A percentile compares a stretch with the other conserved stretches of the same genome.
These are phyloP conservation scores for Selene dorsalis DNA, from an alignment of 2,797 vertebrate genomes.

Conservation along the genomic window DNA sequence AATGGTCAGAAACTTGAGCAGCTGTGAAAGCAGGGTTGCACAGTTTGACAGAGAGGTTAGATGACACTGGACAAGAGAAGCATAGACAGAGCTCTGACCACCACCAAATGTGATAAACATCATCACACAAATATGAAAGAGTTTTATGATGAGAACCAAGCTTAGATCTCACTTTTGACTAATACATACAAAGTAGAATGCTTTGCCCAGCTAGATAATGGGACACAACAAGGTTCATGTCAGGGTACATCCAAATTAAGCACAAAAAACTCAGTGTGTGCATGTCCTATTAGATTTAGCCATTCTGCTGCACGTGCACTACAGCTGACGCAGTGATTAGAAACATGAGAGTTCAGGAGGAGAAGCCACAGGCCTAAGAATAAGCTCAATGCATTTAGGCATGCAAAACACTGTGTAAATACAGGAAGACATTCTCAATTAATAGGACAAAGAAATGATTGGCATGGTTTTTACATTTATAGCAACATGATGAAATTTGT, in stretches of 20 bases:
- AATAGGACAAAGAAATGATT: neutral
- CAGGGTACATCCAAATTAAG: conserved; percentile 8
- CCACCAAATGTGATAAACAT: conserved; percentile 22
- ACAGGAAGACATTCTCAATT: neutral
- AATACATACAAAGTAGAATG: neutral
- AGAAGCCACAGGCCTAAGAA: conserved; percentile 11
- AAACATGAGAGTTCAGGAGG: conserved; percentile 28
- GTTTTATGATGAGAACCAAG: neutral
- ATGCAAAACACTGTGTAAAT: neutral
- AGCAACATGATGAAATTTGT: neutral
- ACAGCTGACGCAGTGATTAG: conserved; percentile 51
- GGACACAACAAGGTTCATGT: conserved; percentile 13
- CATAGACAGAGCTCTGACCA: conserved; percentile 27
- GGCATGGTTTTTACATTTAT: neutral
- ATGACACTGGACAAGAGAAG: conserved; percentile 16
- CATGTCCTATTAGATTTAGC: conserved; percentile 21
- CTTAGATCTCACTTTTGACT: neutral
- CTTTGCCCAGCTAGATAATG: conserved; percentile 18
- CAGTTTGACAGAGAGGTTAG: conserved; percentile 31
- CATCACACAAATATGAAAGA: conserved; percentile 22
- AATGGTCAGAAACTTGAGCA: conserved; percentile 57
- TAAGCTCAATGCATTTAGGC: neutral
- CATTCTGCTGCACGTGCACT: conserved; percentile 37
- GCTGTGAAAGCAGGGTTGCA: conserved; percentile 70
- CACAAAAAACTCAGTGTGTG: neutral